Percentiles rank a stretch among this genome's conserved stretches.
Evolutionary conservation across 37 sponge, comb jelly and placozoan genomes (phyloP).

Genomic region (Crambe crambe): DNA sequence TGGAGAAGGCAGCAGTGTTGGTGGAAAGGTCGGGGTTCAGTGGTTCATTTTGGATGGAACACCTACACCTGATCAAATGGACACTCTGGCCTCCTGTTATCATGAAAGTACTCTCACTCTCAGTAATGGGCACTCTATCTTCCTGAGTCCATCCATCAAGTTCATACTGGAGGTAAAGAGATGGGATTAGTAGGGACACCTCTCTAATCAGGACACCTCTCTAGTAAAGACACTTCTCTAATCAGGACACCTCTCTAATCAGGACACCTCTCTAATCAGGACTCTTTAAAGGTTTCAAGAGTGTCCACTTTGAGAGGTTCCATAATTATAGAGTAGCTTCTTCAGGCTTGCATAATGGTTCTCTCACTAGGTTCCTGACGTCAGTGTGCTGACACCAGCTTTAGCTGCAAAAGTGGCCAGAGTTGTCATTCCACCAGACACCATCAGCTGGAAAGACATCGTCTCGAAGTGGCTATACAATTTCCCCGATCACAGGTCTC

Average conservation of each 20-base stretch:
- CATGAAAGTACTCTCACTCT: constrained; percentile 6
- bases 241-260: no score
- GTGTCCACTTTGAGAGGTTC: no score
- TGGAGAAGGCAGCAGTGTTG: background rate
- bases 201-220: no score
- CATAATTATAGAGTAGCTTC: no score
- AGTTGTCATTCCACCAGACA: constrained; percentile 6
- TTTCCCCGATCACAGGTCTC: background rate
- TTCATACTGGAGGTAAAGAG: constrained; percentile 44
- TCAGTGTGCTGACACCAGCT: constrained; percentile 13
- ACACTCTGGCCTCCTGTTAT: constrained; percentile 18
- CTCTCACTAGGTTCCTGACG: constrained; percentile 6
- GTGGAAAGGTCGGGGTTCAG: background rate
- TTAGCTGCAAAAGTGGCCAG: constrained; percentile 15
- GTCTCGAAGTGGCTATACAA: constrained; percentile 27
- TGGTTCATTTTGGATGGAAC: constrained; percentile 55
- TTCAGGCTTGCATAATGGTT: no score
- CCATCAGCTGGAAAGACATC: constrained; percentile 53
- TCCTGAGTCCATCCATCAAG: background rate
- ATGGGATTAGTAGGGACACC: no score
- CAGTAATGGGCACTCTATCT: constrained; percentile 29
- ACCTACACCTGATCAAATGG: constrained; percentile 27
- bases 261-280: no score
- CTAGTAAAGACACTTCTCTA: no score
- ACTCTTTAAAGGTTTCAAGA: no score